A percentile compares a stretch with the other conserved stretches of the same genome.
These are phyloP conservation scores for Drosophila erecta DNA, from an alignment of 1,140 invertebrate species.

Conservation along the genomic window DNA sequence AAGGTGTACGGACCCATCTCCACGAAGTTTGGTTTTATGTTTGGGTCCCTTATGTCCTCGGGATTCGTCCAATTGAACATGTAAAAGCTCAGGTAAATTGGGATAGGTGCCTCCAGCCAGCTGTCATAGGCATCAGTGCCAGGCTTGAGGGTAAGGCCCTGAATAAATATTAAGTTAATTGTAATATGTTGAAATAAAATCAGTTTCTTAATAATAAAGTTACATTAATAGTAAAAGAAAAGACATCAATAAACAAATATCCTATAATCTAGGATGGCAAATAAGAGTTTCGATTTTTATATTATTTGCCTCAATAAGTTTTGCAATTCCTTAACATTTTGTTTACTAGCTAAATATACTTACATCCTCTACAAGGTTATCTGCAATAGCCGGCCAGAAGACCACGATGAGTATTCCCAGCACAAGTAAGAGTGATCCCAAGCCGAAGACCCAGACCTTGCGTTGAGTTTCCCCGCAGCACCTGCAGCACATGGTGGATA, in stretches of 20 bases:
- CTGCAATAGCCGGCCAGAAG: constrained; percentile 65
- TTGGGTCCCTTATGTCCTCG: constrained; percentile 85
- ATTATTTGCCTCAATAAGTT: too few relatives aligned
- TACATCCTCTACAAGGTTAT: constrained; percentile 64
- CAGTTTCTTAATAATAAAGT: too few relatives aligned
- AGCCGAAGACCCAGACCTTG: constrained; percentile 79
- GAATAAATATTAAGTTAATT: not conserved
- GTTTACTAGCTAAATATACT: constrained; percentile 21
- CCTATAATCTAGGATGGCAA: too few relatives aligned
- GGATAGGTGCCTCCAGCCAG: constrained; percentile 91
- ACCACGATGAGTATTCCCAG: constrained; percentile 60
- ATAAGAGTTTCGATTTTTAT: too few relatives aligned
- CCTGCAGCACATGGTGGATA: constrained; percentile 71
- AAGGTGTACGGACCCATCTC: constrained; percentile 89
- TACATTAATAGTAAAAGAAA: too few relatives aligned
- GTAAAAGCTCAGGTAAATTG: constrained; percentile 91
- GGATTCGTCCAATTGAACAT: constrained; percentile 94
- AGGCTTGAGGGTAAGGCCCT: constrained; percentile 87
- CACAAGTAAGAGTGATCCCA: constrained; percentile 56
- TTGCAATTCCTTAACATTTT: too few relatives aligned
- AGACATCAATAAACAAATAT: too few relatives aligned
- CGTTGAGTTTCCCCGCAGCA: constrained; percentile 79
- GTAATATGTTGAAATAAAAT: too few relatives aligned
- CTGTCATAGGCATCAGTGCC: constrained; percentile 87
- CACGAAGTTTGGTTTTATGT: constrained; percentile 88